A percentile compares a stretch with the other conserved stretches of the same genome.
These are phyloP conservation scores for Porites australiensis DNA, from an alignment of 64 coral and sea anemone species.

Conservation along the genomic window DNA sequence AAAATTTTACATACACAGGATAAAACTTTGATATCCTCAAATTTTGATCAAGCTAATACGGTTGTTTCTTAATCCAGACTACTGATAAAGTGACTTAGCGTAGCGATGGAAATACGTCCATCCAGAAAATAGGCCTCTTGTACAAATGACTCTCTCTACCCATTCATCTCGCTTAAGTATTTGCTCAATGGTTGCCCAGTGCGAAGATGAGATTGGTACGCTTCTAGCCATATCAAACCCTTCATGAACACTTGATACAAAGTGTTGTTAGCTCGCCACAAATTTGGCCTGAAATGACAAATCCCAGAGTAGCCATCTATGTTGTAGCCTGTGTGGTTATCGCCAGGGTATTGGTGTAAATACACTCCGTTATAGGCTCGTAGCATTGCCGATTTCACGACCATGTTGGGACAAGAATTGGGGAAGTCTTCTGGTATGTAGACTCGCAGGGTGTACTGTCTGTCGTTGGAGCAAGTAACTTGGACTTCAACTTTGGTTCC, in stretches of 20 bases:
- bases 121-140: no score
- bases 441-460: constrained; percentile 28
- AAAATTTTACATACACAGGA: no score
- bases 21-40: no score
- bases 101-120: neutral
- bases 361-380: neutral
- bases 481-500: constrained; percentile 57
- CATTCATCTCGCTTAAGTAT: constrained; percentile 63
- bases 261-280: constrained; percentile 45
- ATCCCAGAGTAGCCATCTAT: constrained; percentile 59
- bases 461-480: constrained; percentile 45
- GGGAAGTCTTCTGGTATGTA: constrained; percentile 34
- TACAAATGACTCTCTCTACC: neutral
- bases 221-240: constrained; percentile 79
- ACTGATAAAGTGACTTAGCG: neutral
- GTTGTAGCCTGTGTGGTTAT: constrained; percentile 29
- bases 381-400: constrained; percentile 42
- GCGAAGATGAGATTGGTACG: constrained; percentile 68
- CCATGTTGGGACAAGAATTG: constrained; percentile 64
- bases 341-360: neutral
- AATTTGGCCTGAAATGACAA: constrained; percentile 58
- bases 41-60: no score
- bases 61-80: no score
- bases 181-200: constrained; percentile 64
- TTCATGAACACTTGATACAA: constrained; percentile 87